phyloP scores from a whole-genome alignment of 2,888 invertebrate species.

The Glaucopsyche alexis region DNA sequence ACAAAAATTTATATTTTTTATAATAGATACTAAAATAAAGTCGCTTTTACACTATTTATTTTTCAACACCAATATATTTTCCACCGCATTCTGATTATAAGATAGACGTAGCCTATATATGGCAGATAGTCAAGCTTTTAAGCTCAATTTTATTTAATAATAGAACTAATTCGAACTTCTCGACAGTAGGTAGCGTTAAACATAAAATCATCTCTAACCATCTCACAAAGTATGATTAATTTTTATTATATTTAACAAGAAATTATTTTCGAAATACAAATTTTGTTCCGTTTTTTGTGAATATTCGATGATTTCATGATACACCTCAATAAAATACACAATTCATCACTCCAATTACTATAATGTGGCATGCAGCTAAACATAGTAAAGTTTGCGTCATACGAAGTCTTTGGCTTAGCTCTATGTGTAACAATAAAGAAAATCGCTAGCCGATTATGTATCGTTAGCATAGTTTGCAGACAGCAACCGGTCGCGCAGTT shows the following conservation, averaged over 20 bases:
- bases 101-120: not conserved
- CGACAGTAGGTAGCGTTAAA: too few relatives aligned
- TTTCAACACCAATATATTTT: too few relatives aligned
- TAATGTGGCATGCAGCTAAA: not conserved
- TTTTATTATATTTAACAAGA: too few relatives aligned
- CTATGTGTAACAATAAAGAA: not conserved
- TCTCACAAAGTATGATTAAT: too few relatives aligned
- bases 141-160: not conserved
- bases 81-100: too few relatives aligned
- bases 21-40: too few relatives aligned
- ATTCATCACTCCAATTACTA: not conserved
- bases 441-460: not conserved
- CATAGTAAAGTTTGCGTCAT: not conserved
- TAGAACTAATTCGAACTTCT: not conserved
- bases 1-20: too few relatives aligned
- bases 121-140: not conserved
- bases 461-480: too few relatives aligned
- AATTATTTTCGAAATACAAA: too few relatives aligned
- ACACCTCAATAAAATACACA: constrained; percentile 5
- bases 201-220: too few relatives aligned
- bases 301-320: not conserved
- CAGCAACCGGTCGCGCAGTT: too few relatives aligned
- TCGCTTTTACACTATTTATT: too few relatives aligned
- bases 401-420: not conserved
- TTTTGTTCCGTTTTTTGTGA: not conserved